Percentiles rank a stretch among this genome's conserved stretches.
Conservation (phyloP, 2,113 vertebrate genomes). For the Aldabrachelys gigantea region DNA sequence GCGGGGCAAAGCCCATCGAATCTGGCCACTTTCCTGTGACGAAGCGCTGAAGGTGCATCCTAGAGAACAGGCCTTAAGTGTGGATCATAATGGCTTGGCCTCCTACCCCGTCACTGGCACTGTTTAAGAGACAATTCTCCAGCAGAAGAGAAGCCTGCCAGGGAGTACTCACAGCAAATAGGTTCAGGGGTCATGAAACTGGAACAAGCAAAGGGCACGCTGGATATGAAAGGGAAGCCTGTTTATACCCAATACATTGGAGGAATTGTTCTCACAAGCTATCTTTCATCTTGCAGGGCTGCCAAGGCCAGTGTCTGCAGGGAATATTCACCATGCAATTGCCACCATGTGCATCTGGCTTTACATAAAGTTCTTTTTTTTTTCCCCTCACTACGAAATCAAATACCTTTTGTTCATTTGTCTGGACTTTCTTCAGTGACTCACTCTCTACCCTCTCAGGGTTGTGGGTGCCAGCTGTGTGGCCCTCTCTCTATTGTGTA, state of each 20-base stretch:
- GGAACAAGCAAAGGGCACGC: slow-evolving; percentile 6
- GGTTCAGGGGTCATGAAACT: background rate
- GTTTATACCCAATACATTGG: slow-evolving; percentile 9
- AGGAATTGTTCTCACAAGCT: slow-evolving; percentile 19
- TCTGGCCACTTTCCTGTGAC: background rate
- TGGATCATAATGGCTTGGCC: accelerated
- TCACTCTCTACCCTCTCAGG: slow-evolving; percentile 27
- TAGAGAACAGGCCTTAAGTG: background rate
- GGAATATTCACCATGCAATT: slow-evolving; percentile 39
- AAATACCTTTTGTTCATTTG: background rate
- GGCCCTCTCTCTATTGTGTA: slow-evolving; percentile 28
- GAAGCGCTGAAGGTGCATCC: background rate
- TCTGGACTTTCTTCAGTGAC: background rate
- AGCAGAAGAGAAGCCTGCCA: slow-evolving; percentile 29
- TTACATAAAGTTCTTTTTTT: background rate
- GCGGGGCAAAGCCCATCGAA: background rate
- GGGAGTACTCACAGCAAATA: slow-evolving; percentile 5
- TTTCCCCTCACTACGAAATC: background rate
- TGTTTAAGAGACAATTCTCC: background rate
- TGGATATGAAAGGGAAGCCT: slow-evolving; percentile 10
- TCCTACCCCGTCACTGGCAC: accelerated
- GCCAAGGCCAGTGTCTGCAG: slow-evolving; percentile 1
- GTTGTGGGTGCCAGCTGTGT: slow-evolving; percentile 25
- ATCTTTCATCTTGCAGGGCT: background rate
- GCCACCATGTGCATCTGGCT: slow-evolving; percentile 61